Conservation (phyloP, 2,113 vertebrate genomes). For the Odobenus rosmarus region DNA sequence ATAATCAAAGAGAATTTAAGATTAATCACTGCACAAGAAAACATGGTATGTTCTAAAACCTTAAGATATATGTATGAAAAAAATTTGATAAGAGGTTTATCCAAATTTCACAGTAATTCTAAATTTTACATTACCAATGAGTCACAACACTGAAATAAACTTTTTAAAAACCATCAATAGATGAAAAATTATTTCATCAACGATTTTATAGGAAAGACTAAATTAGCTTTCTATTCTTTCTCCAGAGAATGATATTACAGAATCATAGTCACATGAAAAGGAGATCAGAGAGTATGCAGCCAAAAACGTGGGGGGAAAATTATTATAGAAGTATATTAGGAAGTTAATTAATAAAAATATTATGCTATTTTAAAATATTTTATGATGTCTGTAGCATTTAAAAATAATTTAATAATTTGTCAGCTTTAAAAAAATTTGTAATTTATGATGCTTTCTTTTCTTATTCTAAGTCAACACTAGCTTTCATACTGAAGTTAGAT, state of each 20-base stretch:
- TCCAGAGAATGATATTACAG: constrained; percentile 9
- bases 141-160: not conserved
- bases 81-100: not conserved
- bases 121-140: constrained; percentile 50
- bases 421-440: not conserved
- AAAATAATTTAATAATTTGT: constrained; percentile 19
- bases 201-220: not conserved
- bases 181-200: not conserved
- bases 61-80: not conserved
- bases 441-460: not conserved
- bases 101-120: constrained; percentile 40
- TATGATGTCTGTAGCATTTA: not conserved
- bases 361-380: constrained; percentile 7
- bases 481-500: not conserved
- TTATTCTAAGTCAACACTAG: constrained; percentile 16
- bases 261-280: not conserved
- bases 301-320: not conserved
- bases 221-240: constrained; percentile 17
- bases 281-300: not conserved
- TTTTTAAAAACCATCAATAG: constrained; percentile 27
- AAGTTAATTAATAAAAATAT: constrained; percentile 21
- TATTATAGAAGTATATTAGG: not conserved
- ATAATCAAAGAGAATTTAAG: constrained; percentile 26
- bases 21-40: constrained; percentile 27
- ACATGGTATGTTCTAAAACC: constrained; percentile 4